A percentile compares a stretch with the other conserved stretches of the same genome.
These are phyloP conservation scores for Drosophila koepferae DNA, from an alignment of 2,888 invertebrate genomes.

Conservation along the genomic window DNA sequence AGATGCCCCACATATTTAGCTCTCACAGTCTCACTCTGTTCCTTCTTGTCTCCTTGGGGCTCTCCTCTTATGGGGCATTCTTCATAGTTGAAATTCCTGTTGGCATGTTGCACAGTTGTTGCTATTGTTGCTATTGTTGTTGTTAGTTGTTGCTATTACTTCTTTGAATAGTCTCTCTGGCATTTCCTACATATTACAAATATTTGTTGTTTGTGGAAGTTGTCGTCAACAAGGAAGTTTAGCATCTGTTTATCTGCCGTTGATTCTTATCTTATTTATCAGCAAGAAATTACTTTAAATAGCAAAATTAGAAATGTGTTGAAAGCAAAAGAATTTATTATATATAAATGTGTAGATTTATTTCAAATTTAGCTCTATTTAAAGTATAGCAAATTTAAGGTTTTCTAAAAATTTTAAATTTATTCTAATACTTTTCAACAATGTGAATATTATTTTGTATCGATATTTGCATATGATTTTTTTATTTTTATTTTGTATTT, in stretches of 20 bases:
- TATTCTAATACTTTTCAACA: no score
- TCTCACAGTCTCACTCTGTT: not conserved
- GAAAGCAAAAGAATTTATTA: no score
- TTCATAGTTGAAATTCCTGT: constrained; percentile 55
- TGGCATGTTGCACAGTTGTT: constrained; percentile 25
- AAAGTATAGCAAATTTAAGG: no score
- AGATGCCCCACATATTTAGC: constrained; percentile 18
- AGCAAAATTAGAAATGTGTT: not conserved
- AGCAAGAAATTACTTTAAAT: not conserved
- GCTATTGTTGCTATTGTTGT: constrained; percentile 1
- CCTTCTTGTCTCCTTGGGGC: not conserved
- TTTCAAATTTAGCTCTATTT: no score
- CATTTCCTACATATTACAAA: constrained; percentile 41
- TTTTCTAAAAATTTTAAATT: no score
- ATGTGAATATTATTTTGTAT: no score
- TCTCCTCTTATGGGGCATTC: not conserved
- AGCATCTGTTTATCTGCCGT: not conserved
- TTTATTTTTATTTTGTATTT: no score
- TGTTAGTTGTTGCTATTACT: constrained; percentile 4
- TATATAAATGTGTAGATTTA: no score
- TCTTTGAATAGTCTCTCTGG: constrained; percentile 10
- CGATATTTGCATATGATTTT: no score
- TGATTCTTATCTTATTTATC: not conserved
- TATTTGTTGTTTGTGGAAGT: constrained; percentile 3
- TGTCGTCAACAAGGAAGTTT: constrained; percentile 7